phyloP scores from a whole-genome alignment of 2,797 vertebrate genomes.

The Uromys caudimaculatus region DNA sequence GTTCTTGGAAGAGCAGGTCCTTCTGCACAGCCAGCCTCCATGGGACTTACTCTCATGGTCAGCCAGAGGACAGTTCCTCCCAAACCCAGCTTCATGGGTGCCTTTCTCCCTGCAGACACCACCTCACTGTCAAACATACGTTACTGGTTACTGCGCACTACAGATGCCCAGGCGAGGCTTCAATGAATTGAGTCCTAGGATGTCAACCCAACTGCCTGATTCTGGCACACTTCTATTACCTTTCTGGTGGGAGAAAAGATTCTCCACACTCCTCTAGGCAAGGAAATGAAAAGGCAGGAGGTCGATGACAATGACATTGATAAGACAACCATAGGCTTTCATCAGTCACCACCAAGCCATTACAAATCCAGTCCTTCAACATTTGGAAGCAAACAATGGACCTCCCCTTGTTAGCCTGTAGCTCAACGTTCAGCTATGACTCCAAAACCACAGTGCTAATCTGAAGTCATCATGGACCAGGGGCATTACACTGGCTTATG shows the following conservation, averaged over 20 bases:
- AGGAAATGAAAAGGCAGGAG: conserved; percentile 26
- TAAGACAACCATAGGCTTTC: background rate
- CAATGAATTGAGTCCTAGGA: background rate
- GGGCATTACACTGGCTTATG: background rate
- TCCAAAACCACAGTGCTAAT: conserved; percentile 38
- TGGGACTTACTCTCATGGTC: background rate
- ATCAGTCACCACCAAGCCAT: background rate
- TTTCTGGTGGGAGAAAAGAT: background rate
- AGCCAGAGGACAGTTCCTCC: background rate
- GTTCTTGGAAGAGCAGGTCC: background rate
- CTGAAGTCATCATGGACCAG: background rate
- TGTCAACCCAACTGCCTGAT: background rate
- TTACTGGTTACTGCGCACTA: background rate
- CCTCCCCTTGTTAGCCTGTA: conserved; percentile 35
- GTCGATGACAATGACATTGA: background rate
- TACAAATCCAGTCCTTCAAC: background rate
- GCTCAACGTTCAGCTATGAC: conserved; percentile 13
- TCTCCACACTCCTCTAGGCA: background rate
- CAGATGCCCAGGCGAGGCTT: background rate
- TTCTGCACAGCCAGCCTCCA: background rate
- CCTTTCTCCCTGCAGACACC: background rate
- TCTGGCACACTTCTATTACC: background rate
- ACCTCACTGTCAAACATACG: background rate
- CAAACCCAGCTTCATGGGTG: background rate
- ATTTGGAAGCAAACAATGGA: conserved; percentile 17